Percentiles rank a stretch among this genome's conserved stretches.
These are phyloP conservation scores for Caiman crocodilus DNA, from an alignment of 2,797 vertebrate species.

Conservation along the genomic window DNA sequence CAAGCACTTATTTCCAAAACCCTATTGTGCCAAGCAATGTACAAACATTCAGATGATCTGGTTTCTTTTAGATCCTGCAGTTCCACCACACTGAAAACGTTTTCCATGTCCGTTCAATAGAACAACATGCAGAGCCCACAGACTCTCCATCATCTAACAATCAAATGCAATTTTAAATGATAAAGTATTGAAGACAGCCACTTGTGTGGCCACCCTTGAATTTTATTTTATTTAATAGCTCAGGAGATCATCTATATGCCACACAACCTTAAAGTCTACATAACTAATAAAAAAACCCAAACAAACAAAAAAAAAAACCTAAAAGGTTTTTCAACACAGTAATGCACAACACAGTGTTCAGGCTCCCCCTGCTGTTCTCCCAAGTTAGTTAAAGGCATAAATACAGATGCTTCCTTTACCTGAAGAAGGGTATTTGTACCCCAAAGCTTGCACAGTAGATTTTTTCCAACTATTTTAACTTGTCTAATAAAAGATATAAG, in stretches of 20 bases:
- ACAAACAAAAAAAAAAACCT: no score
- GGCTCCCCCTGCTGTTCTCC: constrained; percentile 71
- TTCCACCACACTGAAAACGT: neutral
- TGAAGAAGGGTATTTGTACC: no score
- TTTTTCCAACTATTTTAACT: no score
- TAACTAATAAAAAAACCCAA: neutral
- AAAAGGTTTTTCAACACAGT: neutral
- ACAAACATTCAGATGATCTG: neutral
- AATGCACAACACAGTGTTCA: neutral
- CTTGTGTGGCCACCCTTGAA: neutral
- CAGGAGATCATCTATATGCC: neutral
- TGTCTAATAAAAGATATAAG: no score
- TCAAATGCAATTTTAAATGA: neutral
- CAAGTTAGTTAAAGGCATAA: neutral
- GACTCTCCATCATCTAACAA: neutral
- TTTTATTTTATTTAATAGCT: neutral
- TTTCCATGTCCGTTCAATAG: neutral
- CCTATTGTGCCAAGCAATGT: neutral
- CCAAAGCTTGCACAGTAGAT: no score
- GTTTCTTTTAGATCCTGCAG: neutral
- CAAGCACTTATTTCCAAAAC: neutral
- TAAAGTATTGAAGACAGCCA: neutral
- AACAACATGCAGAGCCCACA: neutral
- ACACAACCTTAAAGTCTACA: neutral
- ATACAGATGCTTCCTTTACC: no score